Evolutionary conservation across 2,888 invertebrate genomes (phyloP), one percentile per base, ranked within the genome.

Genomic region (Notodonta dromedarius): DNA sequence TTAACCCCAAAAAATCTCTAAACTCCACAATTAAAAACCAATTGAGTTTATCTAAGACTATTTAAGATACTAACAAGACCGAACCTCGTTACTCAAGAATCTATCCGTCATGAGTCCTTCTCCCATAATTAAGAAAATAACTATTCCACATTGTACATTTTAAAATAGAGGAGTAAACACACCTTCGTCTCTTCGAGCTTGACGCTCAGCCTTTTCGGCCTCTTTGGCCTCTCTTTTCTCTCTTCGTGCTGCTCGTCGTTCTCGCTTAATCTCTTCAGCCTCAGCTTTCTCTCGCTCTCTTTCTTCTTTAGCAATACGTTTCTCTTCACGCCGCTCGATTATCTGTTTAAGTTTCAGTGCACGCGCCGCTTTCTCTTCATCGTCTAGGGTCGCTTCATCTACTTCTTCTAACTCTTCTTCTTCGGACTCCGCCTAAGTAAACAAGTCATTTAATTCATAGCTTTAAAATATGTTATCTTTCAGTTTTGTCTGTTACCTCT

Each of bases 381-480:
- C 91, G 58, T 93, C 93, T 57, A 90, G 73, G 12, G 89, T 88
- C 0, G 80, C 71, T 76, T 94, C 90, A 59, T 90, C 90, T 1
- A 91, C 88, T 78, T 90, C 90, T 74, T 94, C 94, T 44, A 89
- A 72, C 40, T 77, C 82, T 67, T 88, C 88, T 59, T 86, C 87
- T 61, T 87, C 86, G 14, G 78, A 80, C 53, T 85, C 83, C 16
- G 81, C 83, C 89, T 90, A 50, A 24, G 67, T 16, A 46, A 57
- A 48, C 8, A 59, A 53, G n/a, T 46, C 5, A 44, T 46, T 11
- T n/a, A 46, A 46, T 46, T 11, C 11, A 11, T 42, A n/a, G 13
- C 5, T n/a, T 13, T n/a, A 2, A 46, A 42, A 3, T 2, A 46
- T 13, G 9, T n/a, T 46, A 5, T n/a, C 5, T 46, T 46, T 46